phyloP scores from a whole-genome alignment of 2,797 vertebrate species.

The Carcharodon carcharias region DNA sequence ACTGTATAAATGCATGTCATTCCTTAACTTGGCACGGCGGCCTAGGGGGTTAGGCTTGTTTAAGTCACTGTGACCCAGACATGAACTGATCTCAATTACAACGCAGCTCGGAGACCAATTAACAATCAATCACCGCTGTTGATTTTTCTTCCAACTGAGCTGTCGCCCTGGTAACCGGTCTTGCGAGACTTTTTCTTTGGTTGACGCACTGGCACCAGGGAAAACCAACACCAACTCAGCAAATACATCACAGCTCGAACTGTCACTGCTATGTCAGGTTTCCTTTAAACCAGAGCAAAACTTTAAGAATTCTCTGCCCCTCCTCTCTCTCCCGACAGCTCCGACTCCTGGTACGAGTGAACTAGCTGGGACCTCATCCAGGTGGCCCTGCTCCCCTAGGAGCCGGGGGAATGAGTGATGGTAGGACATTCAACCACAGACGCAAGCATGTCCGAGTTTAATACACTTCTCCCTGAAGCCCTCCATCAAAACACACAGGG shows the following conservation, averaged over 20 bases:
- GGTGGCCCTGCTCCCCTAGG: not conserved
- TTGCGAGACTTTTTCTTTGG: not conserved
- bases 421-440: not conserved
- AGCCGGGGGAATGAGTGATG: not conserved
- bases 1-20: not conserved
- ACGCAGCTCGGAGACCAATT: not conserved
- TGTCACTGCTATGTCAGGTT: not conserved
- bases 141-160: not conserved
- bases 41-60: not conserved
- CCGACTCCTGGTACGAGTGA: not conserved
- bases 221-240: not conserved
- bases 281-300: not conserved
- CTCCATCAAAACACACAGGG: too few relatives aligned
- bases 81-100: not conserved
- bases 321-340: not conserved
- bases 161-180: not conserved
- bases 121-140: not conserved
- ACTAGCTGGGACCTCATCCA: not conserved
- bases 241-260: not conserved
- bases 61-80: not conserved
- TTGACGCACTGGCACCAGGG: not conserved
- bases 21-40: not conserved
- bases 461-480: not conserved
- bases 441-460: not conserved
- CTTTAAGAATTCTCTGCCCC: not conserved